Percentiles rank a stretch among this genome's conserved stretches.
These are phyloP conservation scores for Drosophila parabipectinata DNA, from an alignment of 1,140 invertebrate genomes.

Conservation along the genomic window DNA sequence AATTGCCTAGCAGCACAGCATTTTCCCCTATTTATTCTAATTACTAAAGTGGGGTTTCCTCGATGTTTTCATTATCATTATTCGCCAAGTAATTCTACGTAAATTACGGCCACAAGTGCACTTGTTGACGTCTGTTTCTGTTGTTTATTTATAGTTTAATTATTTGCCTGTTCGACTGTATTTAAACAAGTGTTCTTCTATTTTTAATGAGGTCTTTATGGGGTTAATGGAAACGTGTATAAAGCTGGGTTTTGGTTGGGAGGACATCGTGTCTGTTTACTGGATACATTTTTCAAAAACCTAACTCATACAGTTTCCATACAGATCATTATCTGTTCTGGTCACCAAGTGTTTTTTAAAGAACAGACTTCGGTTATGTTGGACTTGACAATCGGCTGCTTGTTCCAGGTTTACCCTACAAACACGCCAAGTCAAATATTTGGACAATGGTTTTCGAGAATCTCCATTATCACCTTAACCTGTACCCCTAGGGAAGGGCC, in stretches of 20 bases:
- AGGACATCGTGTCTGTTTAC: constrained; percentile 6
- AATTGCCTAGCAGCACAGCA: constrained; percentile 9
- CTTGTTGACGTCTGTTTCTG: constrained; percentile 43
- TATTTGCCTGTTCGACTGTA: constrained; percentile 35
- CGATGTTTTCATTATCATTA: constrained; percentile 13
- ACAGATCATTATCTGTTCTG: neutral
- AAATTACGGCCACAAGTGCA: constrained; percentile 28
- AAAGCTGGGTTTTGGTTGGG: constrained; percentile 12
- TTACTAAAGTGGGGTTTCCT: constrained; percentile 28
- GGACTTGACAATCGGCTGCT: constrained; percentile 5
- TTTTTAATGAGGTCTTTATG: constrained; percentile 26
- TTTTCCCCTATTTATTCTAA: constrained; percentile 40
- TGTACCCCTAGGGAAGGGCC: constrained; percentile 26
- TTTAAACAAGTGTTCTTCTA: constrained; percentile 45
- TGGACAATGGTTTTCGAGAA: constrained; percentile 2
- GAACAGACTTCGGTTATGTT: constrained; percentile 4
- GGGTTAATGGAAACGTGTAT: constrained; percentile 35
- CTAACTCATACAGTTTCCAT: no score
- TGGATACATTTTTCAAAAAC: neutral
- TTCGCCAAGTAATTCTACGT: constrained; percentile 17
- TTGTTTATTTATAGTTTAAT: constrained; percentile 53
- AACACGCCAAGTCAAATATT: neutral
- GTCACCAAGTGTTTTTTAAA: constrained; percentile 10
- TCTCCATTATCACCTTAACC: constrained; percentile 55
- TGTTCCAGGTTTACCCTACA: constrained; percentile 16